Evolutionary conservation across 2,888 invertebrate species (phyloP).

Genomic region (Hoplodrina blanda): DNA sequence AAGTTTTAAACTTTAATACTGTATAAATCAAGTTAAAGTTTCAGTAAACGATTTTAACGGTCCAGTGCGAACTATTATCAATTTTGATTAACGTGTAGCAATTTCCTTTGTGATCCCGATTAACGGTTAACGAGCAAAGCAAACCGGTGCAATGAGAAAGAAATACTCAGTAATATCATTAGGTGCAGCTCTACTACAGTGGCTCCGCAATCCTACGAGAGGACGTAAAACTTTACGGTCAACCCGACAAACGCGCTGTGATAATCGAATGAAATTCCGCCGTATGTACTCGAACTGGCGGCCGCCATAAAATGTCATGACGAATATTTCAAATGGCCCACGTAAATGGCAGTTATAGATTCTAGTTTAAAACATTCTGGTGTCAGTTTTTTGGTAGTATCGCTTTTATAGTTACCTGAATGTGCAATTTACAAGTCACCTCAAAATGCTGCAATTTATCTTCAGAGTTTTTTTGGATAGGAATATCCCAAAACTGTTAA

Average conservation of each 20-base stretch:
- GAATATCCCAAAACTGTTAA: neutral
- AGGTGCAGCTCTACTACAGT: constrained; percentile 65
- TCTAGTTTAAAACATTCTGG: constrained; percentile 29
- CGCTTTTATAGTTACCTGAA: neutral
- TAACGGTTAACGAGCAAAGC: constrained; percentile 51
- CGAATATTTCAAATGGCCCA: constrained; percentile 49
- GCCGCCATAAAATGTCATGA: constrained; percentile 40
- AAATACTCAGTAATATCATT: constrained; percentile 68
- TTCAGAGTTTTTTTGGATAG: neutral
- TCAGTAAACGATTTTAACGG: constrained; percentile 49
- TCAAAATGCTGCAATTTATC: neutral
- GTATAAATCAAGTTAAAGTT: constrained; percentile 60
- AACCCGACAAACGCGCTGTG: constrained; percentile 58
- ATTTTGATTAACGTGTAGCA: constrained; percentile 51
- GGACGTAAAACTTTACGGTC: constrained; percentile 73
- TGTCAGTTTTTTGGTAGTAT: constrained; percentile 17
- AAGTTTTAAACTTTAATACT: constrained; percentile 59
- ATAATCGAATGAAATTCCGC: constrained; percentile 62
- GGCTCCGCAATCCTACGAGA: constrained; percentile 63
- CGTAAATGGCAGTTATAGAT: constrained; percentile 41
- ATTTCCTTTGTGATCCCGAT: constrained; percentile 50
- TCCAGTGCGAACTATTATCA: constrained; percentile 27
- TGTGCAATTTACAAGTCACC: neutral
- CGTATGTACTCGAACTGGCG: constrained; percentile 42
- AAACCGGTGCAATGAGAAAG: constrained; percentile 64